Evolutionary conservation across 2,113 vertebrate genomes (phyloP).

Genomic region (Ornithorhynchus anatinus): DNA sequence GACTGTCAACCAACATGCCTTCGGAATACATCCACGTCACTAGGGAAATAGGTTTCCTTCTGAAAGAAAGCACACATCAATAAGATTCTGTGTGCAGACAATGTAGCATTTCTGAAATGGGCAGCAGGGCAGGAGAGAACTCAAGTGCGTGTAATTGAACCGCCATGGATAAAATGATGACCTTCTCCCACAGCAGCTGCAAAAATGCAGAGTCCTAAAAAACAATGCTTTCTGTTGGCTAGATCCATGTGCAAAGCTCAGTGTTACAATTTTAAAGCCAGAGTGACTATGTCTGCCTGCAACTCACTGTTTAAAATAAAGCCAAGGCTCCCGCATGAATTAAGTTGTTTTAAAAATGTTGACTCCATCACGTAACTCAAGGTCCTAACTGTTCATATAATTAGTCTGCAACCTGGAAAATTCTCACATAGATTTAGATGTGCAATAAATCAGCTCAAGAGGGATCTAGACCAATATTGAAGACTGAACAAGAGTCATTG

Average conservation of each 20-base stretch:
- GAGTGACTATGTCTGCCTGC: background rate
- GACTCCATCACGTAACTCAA: background rate
- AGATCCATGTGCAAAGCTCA: background rate
- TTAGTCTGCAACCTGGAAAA: conserved; percentile 18
- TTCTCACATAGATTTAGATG: conserved; percentile 18
- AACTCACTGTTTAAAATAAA: conserved; percentile 9
- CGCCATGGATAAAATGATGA: background rate
- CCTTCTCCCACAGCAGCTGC: background rate
- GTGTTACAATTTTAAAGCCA: background rate
- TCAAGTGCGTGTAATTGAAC: conserved; percentile 1
- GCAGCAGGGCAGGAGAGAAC: background rate
- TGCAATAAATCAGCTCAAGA: conserved; percentile 37
- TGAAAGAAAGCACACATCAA: background rate
- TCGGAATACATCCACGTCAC: background rate
- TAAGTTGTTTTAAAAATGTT: background rate
- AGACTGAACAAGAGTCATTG: background rate
- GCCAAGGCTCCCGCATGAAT: background rate
- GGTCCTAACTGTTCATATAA: conserved; percentile 1
- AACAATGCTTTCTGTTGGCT: background rate
- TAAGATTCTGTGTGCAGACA: background rate
- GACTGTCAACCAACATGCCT: background rate
- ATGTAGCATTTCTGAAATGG: conserved; percentile 14
- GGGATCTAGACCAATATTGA: conserved; percentile 14
- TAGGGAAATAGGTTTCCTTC: background rate
- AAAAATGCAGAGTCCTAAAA: background rate